Evolutionary conservation across 2,797 vertebrate species (phyloP).

Genomic region (Cetoscarus ocellatus): DNA sequence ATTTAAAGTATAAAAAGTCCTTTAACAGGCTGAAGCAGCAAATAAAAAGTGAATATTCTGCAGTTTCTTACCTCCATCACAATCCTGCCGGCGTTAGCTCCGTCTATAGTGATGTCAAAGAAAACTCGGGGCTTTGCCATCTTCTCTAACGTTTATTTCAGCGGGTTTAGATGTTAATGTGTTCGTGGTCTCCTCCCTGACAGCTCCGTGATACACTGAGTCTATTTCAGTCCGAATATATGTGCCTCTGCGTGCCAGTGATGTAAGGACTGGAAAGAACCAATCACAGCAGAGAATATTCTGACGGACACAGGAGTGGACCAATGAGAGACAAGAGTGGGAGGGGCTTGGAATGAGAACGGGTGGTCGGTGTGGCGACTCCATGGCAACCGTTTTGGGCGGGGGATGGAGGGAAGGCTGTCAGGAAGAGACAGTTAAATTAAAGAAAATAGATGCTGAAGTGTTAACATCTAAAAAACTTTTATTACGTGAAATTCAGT

Average conservation of each 20-base stretch:
- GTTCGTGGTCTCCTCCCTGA: background rate
- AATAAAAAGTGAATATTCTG: accelerated
- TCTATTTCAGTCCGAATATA: conserved; percentile 6
- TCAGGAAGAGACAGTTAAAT: too few relatives aligned
- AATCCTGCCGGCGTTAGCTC: conserved; percentile 79
- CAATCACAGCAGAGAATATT: conserved; percentile 39
- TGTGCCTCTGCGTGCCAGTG: background rate
- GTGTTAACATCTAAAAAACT: too few relatives aligned
- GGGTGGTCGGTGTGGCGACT: background rate
- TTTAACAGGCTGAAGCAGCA: background rate
- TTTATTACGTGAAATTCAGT: too few relatives aligned
- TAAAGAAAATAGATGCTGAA: too few relatives aligned
- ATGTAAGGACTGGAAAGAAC: background rate
- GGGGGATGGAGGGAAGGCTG: background rate
- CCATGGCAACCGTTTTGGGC: background rate
- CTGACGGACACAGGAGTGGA: background rate
- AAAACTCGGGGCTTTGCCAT: conserved; percentile 85
- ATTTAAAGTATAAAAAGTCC: background rate
- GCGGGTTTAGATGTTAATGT: accelerated
- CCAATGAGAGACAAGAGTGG: conserved; percentile 42
- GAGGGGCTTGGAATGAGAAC: background rate
- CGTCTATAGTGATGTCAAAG: conserved; percentile 85
- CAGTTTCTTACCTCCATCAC: conserved; percentile 87
- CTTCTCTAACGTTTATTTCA: background rate
- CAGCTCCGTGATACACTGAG: background rate